Conservation (phyloP, 2,113 vertebrate species). For the Laticauda laticaudata region DNA sequence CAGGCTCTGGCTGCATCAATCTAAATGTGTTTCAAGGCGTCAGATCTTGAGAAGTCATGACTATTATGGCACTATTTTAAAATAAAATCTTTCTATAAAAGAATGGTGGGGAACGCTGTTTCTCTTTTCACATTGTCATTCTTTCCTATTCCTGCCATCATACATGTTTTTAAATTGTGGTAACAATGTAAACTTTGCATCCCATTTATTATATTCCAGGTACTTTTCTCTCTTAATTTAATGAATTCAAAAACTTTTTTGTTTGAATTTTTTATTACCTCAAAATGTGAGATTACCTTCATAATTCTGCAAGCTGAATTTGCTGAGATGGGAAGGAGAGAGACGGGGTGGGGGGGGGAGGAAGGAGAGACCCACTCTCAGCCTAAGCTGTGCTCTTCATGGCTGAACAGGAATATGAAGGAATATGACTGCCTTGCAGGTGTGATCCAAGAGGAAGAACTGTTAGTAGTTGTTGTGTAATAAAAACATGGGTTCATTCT, state of each 20-base stretch:
- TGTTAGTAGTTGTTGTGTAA: not conserved
- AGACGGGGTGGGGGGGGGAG: not conserved
- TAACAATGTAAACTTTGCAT: conserved; percentile 49
- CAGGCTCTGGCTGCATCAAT: conserved; percentile 77
- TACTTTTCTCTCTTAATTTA: conserved; percentile 27
- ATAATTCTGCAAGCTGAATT: not conserved
- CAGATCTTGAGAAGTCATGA: conserved; percentile 77
- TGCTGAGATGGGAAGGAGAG: not conserved
- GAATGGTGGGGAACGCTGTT: conserved; percentile 52
- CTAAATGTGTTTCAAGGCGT: conserved; percentile 79
- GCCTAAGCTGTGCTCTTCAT: not conserved
- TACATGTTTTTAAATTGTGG: conserved; percentile 56
- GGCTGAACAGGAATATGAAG: not conserved
- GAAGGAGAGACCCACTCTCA: no score
- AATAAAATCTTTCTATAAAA: conserved; percentile 80
- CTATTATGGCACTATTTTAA: conserved; percentile 77
- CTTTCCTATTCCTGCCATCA: conserved; percentile 17
- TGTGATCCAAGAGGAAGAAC: not conserved
- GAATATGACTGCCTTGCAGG: conserved; percentile 1
- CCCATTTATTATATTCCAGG: conserved; percentile 15
- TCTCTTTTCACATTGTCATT: conserved; percentile 63
- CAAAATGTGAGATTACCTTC: not conserved
- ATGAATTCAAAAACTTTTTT: not conserved
- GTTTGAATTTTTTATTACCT: not conserved
- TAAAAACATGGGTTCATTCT: not conserved